Conservation (phyloP, 2,888 invertebrate species). For the Cyclophora albipunctata region DNA sequence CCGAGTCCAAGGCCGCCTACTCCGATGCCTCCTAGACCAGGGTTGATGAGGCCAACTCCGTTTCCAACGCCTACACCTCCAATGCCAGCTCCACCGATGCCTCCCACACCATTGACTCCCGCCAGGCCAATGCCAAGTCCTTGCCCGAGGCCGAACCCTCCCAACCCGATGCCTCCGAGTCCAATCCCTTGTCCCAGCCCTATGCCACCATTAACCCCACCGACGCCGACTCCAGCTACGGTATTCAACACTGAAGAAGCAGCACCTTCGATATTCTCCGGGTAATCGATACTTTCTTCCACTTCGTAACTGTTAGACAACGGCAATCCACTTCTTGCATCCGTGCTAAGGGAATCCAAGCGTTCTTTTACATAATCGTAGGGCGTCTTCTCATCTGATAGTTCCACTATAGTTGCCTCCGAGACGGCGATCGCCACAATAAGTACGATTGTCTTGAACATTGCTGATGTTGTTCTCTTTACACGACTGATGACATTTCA, state of each 20-base stretch:
- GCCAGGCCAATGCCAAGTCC: slow-evolving; percentile 31
- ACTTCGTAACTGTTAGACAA: slow-evolving; percentile 73
- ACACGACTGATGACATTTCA: slow-evolving; percentile 64
- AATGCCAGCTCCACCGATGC: slow-evolving; percentile 31
- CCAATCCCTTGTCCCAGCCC: slow-evolving; percentile 8
- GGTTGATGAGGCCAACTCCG: slow-evolving; percentile 43
- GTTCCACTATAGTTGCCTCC: slow-evolving; percentile 46
- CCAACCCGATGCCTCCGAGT: slow-evolving; percentile 25
- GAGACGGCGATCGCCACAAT: slow-evolving; percentile 39
- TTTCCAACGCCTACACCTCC: slow-evolving; percentile 26
- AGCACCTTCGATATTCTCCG: slow-evolving; percentile 61
- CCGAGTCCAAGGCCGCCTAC: slow-evolving; percentile 40
- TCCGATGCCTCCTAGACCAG: slow-evolving; percentile 49
- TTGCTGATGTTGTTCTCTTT: slow-evolving; percentile 48
- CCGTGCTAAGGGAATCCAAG: slow-evolving; percentile 48
- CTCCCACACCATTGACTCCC: slow-evolving; percentile 35
- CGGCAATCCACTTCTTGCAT: slow-evolving; percentile 50
- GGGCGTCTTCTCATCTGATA: slow-evolving; percentile 58
- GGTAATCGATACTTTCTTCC: slow-evolving; percentile 76
- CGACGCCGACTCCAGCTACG: slow-evolving; percentile 42
- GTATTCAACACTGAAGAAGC: slow-evolving; percentile 57
- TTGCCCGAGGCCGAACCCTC: slow-evolving; percentile 25
- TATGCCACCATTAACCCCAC: slow-evolving; percentile 26
- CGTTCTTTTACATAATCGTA: slow-evolving; percentile 64
- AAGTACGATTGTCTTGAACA: slow-evolving; percentile 47